Percentiles rank a stretch among this genome's conserved stretches.
Evolutionary conservation across 2,797 vertebrate genomes (phyloP).

Genomic region (Acipenser transmontanus): DNA sequence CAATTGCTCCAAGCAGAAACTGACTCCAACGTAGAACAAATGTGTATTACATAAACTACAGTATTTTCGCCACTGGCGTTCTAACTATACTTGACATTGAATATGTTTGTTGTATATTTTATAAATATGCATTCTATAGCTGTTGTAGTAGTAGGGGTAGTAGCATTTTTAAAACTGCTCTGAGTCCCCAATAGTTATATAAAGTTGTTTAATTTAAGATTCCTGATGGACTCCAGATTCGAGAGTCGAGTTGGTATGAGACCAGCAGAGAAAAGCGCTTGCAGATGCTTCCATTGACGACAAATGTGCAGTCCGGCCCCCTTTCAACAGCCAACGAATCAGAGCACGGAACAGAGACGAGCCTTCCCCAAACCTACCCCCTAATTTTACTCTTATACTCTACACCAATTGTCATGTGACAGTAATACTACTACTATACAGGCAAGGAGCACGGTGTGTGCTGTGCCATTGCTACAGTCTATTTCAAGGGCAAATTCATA

Average conservation of each 20-base stretch:
- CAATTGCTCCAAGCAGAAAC: too few species aligned
- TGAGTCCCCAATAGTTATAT: too few species aligned
- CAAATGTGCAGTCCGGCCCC: slow-evolving; percentile 39
- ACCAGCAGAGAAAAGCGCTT: slow-evolving; percentile 22
- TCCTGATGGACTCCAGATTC: background rate
- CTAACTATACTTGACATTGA: too few species aligned
- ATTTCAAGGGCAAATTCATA: slow-evolving; percentile 42
- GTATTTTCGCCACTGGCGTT: too few species aligned
- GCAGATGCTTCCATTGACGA: slow-evolving; percentile 44
- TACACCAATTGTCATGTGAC: slow-evolving; percentile 60
- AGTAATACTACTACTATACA: slow-evolving; percentile 49
- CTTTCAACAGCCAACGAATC: slow-evolving; percentile 57
- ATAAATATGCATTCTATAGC: too few species aligned
- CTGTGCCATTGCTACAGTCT: slow-evolving; percentile 25
- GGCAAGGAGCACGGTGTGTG: slow-evolving; percentile 32
- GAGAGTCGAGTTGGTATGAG: background rate
- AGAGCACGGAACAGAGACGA: slow-evolving; percentile 63
- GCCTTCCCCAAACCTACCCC: slow-evolving; percentile 76
- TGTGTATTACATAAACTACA: too few species aligned
- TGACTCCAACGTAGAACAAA: too few species aligned
- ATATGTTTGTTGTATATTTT: too few species aligned
- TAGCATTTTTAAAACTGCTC: too few species aligned
- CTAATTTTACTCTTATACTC: slow-evolving; percentile 42
- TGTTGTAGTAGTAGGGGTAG: too few species aligned
- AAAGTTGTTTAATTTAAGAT: too few species aligned